Evolutionary conservation across 2,113 vertebrate genomes (phyloP).

Genomic region (Pterocles gutturalis): DNA sequence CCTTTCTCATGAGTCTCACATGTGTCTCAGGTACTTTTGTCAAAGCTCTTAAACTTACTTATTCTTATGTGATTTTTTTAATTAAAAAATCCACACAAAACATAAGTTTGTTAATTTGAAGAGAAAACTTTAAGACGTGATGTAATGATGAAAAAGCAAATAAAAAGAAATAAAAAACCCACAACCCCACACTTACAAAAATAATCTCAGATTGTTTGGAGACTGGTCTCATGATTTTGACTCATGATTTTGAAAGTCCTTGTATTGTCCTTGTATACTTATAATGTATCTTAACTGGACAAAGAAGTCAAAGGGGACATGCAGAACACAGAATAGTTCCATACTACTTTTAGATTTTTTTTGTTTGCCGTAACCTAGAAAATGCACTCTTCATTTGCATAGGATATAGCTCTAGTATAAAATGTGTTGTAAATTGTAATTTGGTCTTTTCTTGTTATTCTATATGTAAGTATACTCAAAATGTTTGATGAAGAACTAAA

Average conservation of each 20-base stretch:
- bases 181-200: neutral
- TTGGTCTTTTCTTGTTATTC: neutral
- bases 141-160: neutral
- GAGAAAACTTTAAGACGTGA: neutral
- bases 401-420: neutral
- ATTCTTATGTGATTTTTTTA: neutral
- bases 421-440: neutral
- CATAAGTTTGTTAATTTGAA: neutral
- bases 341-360: neutral
- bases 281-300: neutral
- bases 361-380: neutral
- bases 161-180: neutral
- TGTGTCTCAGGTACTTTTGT: neutral
- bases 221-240: neutral
- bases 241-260: neutral
- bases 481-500: neutral
- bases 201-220: neutral
- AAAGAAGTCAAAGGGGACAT: neutral
- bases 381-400: neutral
- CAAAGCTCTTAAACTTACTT: neutral
- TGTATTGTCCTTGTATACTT: neutral
- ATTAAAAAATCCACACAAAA: neutral
- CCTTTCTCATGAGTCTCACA: neutral
- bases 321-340: neutral
- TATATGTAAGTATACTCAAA: constrained; percentile 14